Conservation (phyloP, 2,797 vertebrate genomes). For the Pseudomugil gertrudae region DNA sequence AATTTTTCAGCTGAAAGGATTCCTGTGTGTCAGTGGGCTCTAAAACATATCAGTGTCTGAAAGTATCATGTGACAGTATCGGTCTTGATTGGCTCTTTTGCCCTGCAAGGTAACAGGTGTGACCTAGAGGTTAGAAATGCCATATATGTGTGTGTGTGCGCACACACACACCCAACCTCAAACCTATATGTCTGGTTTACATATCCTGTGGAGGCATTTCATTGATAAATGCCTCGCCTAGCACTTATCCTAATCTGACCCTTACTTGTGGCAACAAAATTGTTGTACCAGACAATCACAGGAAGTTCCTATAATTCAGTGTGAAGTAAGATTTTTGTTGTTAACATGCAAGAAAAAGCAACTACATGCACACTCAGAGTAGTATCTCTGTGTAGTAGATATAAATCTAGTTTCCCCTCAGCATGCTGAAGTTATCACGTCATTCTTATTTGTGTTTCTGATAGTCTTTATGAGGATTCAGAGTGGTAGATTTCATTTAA, state of each 20-base stretch:
- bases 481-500: background rate
- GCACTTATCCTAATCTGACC: no score
- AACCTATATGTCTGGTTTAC: constrained; percentile 2
- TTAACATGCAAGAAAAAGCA: no score
- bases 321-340: no score
- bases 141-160: no score
- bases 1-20: constrained; percentile 19
- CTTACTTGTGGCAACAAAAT: no score
- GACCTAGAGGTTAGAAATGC: constrained; percentile 57
- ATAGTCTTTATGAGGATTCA: background rate
- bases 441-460: constrained; percentile 2
- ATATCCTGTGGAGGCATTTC: no score
- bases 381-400: constrained; percentile 4
- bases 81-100: constrained; percentile 46
- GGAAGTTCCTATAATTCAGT: no score
- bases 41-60: constrained; percentile 41
- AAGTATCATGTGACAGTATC: constrained; percentile 64
- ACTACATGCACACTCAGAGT: background rate
- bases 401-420: background rate
- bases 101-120: constrained; percentile 76
- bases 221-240: no score
- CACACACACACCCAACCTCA: constrained; percentile 21
- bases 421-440: background rate
- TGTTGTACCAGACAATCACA: no score
- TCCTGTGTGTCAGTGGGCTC: constrained; percentile 13